Conservation (phyloP, 2,888 invertebrate species). For the Tetrapedia diversipes region DNA sequence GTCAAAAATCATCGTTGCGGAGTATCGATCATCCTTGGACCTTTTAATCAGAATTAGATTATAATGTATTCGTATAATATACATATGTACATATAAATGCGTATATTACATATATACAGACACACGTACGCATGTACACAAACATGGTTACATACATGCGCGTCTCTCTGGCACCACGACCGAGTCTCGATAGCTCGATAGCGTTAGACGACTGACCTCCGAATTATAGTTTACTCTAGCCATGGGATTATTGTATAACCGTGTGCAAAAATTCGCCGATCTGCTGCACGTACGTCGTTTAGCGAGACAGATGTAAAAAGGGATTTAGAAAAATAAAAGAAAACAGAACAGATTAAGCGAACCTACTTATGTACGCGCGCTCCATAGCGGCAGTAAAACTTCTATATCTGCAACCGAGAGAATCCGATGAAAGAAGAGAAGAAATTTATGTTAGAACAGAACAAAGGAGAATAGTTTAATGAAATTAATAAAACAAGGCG, state of each 20-base stretch:
- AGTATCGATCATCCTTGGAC: conserved; percentile 43
- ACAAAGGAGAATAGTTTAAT: not conserved
- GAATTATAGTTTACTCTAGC: conserved; percentile 75
- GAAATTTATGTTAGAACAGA: not conserved
- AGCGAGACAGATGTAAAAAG: conserved; percentile 7
- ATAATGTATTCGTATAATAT: conserved; percentile 41
- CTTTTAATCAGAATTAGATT: conserved; percentile 58
- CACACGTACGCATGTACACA: conserved; percentile 1
- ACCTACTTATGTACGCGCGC: conserved; percentile 30
- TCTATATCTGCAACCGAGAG: conserved; percentile 10
- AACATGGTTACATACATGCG: conserved; percentile 37
- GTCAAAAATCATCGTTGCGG: not conserved
- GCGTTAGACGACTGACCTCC: conserved; percentile 80
- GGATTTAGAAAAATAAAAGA: not conserved
- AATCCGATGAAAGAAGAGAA: not conserved
- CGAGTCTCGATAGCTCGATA: conserved; percentile 79
- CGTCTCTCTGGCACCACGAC: conserved; percentile 74
- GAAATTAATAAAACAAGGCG: not conserved
- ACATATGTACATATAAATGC: conserved; percentile 22
- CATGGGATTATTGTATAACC: conserved; percentile 53
- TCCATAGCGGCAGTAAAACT: conserved; percentile 6
- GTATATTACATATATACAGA: not conserved
- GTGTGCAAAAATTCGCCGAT: conserved; percentile 69
- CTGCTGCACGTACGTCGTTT: conserved; percentile 55
- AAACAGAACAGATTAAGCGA: not conserved